Conservation (phyloP, 2,888 invertebrate species). For the Rhagophthalmus giganteus region DNA sequence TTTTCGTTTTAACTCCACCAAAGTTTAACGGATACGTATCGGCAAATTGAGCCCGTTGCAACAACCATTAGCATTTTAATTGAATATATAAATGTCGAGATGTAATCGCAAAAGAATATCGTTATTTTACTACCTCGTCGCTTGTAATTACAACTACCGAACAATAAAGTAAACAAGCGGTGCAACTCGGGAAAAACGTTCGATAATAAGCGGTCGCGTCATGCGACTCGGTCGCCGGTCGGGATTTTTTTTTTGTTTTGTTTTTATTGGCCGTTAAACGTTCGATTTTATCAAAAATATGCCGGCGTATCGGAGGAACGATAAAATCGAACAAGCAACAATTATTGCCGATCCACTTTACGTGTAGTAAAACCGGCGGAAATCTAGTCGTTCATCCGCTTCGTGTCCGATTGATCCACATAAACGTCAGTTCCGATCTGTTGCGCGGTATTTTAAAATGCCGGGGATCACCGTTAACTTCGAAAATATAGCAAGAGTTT, state of each 20-base stretch:
- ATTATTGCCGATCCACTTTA: slow-evolving; percentile 11
- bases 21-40: neutral
- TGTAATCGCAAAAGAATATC: neutral
- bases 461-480: slow-evolving; percentile 16
- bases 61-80: slow-evolving; percentile 6
- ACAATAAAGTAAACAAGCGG: neutral
- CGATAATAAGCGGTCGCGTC: neutral
- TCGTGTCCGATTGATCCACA: slow-evolving; percentile 20
- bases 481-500: slow-evolving; percentile 16
- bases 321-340: neutral
- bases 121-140: neutral
- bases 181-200: neutral
- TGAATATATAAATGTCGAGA: slow-evolving; percentile 1
- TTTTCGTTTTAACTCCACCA: neutral
- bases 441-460: slow-evolving; percentile 20
- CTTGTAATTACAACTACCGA: slow-evolving; percentile 4
- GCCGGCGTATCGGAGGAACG: neutral
- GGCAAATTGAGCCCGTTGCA: neutral
- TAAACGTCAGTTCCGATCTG: slow-evolving; percentile 22
- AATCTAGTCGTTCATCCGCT: slow-evolving; percentile 17
- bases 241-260: too few species aligned
- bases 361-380: slow-evolving; percentile 10
- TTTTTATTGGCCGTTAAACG: too few species aligned
- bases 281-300: too few species aligned
- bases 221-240: neutral